A percentile compares a stretch with the other conserved stretches of the same genome.
Conservation (phyloP, 2,797 vertebrate genomes). For the Sparus aurata region DNA sequence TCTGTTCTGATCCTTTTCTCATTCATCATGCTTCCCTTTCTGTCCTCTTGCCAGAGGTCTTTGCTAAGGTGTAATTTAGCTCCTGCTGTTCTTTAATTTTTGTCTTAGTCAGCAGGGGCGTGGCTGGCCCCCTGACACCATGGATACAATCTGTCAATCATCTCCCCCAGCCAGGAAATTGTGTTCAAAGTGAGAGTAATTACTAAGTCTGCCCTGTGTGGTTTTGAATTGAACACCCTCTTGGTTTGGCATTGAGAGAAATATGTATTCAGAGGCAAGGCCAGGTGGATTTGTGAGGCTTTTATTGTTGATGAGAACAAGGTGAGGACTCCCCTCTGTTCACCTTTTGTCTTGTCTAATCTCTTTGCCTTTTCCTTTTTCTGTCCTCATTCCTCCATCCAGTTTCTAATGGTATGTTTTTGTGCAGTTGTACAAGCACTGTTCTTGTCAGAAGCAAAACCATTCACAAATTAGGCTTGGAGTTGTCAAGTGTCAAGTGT, state of each 20-base stretch:
- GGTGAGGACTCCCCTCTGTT: slow-evolving; percentile 50
- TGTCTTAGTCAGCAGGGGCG: slow-evolving; percentile 80
- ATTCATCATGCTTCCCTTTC: slow-evolving; percentile 82
- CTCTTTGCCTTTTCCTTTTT: slow-evolving; percentile 41
- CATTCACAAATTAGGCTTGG: not conserved
- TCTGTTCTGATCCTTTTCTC: slow-evolving; percentile 77
- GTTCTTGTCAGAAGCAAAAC: not conserved
- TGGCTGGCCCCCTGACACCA: slow-evolving; percentile 81
- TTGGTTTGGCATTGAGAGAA: slow-evolving; percentile 59
- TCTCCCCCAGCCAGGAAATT: slow-evolving; percentile 79
- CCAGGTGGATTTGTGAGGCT: slow-evolving; percentile 57
- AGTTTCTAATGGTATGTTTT: not conserved
- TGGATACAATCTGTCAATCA: slow-evolving; percentile 85
- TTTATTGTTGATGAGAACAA: slow-evolving; percentile 60
- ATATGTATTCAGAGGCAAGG: slow-evolving; percentile 60
- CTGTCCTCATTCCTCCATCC: slow-evolving; percentile 19
- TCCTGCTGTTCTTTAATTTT: slow-evolving; percentile 85
- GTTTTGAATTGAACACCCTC: slow-evolving; percentile 78
- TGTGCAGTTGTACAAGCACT: not conserved
- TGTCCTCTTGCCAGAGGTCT: slow-evolving; percentile 83
- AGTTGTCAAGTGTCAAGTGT: not conserved
- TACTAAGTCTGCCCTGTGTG: slow-evolving; percentile 82
- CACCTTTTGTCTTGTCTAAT: slow-evolving; percentile 50
- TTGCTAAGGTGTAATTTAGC: slow-evolving; percentile 85
- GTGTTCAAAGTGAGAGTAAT: slow-evolving; percentile 81